phyloP scores from a whole-genome alignment of 2,888 invertebrate genomes.

The Calameuta pallipes region DNA sequence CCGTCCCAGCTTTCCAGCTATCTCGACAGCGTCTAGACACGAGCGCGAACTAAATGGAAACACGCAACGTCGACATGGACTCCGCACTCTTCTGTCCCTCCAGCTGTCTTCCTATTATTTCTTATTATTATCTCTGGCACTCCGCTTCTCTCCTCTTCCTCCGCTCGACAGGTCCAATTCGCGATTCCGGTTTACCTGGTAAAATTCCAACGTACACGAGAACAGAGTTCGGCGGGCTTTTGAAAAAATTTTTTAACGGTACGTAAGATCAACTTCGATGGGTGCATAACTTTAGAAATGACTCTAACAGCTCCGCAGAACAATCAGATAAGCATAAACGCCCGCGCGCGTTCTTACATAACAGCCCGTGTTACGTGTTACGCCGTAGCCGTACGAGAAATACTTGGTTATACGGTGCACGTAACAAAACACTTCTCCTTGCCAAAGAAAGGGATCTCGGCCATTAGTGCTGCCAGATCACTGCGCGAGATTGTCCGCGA shows the following conservation, averaged over 20 bases:
- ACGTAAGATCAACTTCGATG: neutral
- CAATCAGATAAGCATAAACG: constrained; percentile 42
- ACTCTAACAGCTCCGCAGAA: constrained; percentile 23
- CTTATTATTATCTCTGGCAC: too few relatives aligned
- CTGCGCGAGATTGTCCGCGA: neutral
- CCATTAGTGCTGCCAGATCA: constrained; percentile 2
- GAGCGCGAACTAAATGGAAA: constrained; percentile 20
- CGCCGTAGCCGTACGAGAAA: constrained; percentile 14
- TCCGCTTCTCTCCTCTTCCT: too few relatives aligned
- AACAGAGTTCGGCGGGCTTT: too few relatives aligned
- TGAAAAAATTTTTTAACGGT: too few relatives aligned
- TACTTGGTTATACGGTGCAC: constrained; percentile 11
- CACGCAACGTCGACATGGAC: constrained; percentile 17
- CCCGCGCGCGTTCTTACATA: constrained; percentile 37
- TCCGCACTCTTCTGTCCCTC: neutral
- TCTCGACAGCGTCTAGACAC: constrained; percentile 21
- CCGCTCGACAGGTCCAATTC: too few relatives aligned
- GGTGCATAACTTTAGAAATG: constrained; percentile 4
- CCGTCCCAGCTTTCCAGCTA: constrained; percentile 18
- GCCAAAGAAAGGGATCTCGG: constrained; percentile 6
- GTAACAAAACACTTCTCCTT: constrained; percentile 16
- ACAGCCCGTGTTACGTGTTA: constrained; percentile 21
- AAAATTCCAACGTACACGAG: too few relatives aligned
- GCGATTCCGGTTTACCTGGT: too few relatives aligned
- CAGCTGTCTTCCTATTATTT: too few relatives aligned